Evolutionary conservation across 2,888 invertebrate genomes (phyloP).

Genomic region (Steinernema hermaphroditum): DNA sequence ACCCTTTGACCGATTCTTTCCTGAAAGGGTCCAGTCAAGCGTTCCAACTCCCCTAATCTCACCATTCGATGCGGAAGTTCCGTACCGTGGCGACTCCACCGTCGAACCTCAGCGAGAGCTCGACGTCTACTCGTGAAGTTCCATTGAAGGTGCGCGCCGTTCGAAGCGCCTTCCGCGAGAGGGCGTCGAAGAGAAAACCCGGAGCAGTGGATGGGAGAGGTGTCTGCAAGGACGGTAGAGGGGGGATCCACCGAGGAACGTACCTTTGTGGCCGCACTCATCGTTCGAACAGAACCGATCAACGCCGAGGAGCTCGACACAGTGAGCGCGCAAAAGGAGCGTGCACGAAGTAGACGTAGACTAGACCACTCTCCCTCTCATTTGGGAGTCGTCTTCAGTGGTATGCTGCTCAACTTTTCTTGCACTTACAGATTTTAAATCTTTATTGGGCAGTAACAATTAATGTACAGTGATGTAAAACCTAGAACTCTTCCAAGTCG

Average conservation of each 20-base stretch:
- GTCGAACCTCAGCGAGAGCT: background rate
- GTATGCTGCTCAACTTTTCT: too few relatives aligned
- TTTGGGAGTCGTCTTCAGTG: too few relatives aligned
- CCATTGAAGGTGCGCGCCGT: background rate
- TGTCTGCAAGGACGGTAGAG: background rate
- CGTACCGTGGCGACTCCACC: background rate
- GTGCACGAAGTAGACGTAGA: too few relatives aligned
- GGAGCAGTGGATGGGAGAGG: background rate
- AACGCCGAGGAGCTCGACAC: too few relatives aligned
- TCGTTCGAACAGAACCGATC: background rate
- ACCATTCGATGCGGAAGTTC: slow-evolving; percentile 10
- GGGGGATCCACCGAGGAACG: background rate
- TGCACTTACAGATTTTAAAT: too few relatives aligned
- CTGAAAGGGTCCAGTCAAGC: background rate
- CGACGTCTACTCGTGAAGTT: background rate
- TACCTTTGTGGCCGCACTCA: slow-evolving; percentile 1
- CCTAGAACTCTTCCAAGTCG: slow-evolving; percentile 32
- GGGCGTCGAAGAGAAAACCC: background rate
- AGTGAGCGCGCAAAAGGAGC: too few relatives aligned
- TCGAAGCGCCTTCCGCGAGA: background rate
- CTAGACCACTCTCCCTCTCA: too few relatives aligned
- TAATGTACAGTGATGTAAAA: too few relatives aligned
- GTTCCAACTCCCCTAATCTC: background rate
- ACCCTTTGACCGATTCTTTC: too few relatives aligned
- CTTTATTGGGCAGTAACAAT: too few relatives aligned